Base-by-base conservation (phyloP, 2,797 vertebrate species). In the Anniella stebbinsi region DNA sequence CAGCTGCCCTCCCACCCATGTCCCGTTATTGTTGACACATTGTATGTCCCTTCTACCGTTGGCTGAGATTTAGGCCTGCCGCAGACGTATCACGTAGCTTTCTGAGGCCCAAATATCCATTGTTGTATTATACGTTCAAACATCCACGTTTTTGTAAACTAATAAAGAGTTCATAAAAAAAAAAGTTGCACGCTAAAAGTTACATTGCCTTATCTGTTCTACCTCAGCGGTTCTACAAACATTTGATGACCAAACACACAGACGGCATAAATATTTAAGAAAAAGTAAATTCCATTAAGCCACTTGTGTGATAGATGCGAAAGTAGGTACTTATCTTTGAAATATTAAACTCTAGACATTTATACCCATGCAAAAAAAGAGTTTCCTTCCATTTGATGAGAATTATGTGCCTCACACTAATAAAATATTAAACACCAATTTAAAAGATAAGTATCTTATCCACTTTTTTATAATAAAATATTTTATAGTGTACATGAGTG, bases 351-450 rank as follows among this genome's bases (percentile, higher is more conserved):
- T 97, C 97, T 92, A 98, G 97, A 98, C 97, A 98, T 98, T 98
- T 98, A 97, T 97, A 97, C 96, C 97, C 96, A 95, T 95, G 96
- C 97, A 96, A 98, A 98, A 96, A 96, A 97, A 97, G 96, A 96
- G 96, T 96, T 97, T 97, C 96, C 97, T 97, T 97, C 95, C 96
- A 97, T 98, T 98, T 98, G 97, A 98, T 98, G 97, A 98, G 97
- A 98, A 97, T 97, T 98, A 98, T 98, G 97, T 97, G 97, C 96
- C 97, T 97, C 95, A 96, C 97, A 97, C 97, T 98, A 97, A 98
- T 98, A 98, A 98, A 98, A 98, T 98, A 98, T 98, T 98, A 98
- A 98, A 98, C 97, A 98, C 97, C 98, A 98, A 98, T 98, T 98
- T 98, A 98, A 98, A 98, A 98, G 97, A 98, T 98, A 97, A 98